Evolutionary conservation across 2,797 vertebrate species (phyloP), one percentile per base, ranked within the genome.

Genomic region (Tadarida brasiliensis): DNA sequence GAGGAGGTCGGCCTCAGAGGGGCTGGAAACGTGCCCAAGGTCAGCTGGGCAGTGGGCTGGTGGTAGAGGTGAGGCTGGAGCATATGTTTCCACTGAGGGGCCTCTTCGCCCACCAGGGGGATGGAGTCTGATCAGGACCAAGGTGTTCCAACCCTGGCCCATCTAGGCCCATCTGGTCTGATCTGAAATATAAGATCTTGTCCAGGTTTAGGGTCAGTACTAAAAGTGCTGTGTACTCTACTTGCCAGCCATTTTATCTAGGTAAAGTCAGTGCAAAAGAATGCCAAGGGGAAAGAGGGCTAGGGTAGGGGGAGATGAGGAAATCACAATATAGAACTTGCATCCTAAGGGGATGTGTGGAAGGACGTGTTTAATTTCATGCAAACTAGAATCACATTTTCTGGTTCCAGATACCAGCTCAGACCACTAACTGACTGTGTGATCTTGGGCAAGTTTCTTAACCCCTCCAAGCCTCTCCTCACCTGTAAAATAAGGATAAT

Each of bases 361-460:
- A 91, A 57, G 39, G 7, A 22, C 67, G 24, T 91, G 35, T 77
- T 82, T 68, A 73, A 86, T 93, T 94, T 89, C 11, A 26, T 22
- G 68, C 70, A 82, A 87, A n/a, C 33, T 90, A 63, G n/a, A 57
- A 70, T 61, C 28, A 59, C 28, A 63, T 81, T 26, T 44, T 56
- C 63, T 83, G 12, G 47, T 81, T 94, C 85, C 47, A 59, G 24
- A 56, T 89, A 44, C 5, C 17, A 87, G 49, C 47, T 76, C 5
- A 47, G 68, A 65, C 63, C 11, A 85, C 47, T 28, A 57, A 74
- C 15, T 68, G 30, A n/a, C 61, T 88, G 44, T 80, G 51, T 77
- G 54, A 71, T 67, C 35, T 39, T 30, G 47, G 76, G 56, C 49
- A 81, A 57, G 67, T 80, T 80, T 51, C 20, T 73, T 85, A 88